Evolutionary conservation across 2,888 invertebrate genomes (phyloP).

Genomic region (Adineta ricciae): DNA sequence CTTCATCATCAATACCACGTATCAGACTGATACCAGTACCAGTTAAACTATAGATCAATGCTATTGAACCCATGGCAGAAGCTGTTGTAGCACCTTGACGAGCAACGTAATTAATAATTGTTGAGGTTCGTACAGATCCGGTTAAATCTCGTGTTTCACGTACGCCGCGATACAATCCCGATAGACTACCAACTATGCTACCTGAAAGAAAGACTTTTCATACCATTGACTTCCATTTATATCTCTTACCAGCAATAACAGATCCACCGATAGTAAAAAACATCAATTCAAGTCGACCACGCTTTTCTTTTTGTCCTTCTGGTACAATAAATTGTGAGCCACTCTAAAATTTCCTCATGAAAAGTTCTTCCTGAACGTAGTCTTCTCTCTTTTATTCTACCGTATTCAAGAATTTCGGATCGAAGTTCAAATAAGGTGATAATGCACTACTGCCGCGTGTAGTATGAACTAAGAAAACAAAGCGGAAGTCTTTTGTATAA

Average conservation of each 20-base stretch:
- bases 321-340: constrained; percentile 81
- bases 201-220: constrained; percentile 52
- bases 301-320: constrained; percentile 68
- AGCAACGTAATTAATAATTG: constrained; percentile 82
- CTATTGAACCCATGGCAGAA: constrained; percentile 75
- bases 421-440: constrained; percentile 34
- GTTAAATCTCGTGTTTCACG: constrained; percentile 73
- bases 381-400: constrained; percentile 20
- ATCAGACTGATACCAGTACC: constrained; percentile 27
- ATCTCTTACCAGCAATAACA: constrained; percentile 59
- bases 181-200: constrained; percentile 71
- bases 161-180: constrained; percentile 75
- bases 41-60: constrained; percentile 29
- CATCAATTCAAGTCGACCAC: constrained; percentile 85
- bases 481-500: too few species aligned
- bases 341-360: neutral
- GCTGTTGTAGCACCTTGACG: constrained; percentile 86
- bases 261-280: constrained; percentile 81
- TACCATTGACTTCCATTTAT: neutral
- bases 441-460: constrained; percentile 12
- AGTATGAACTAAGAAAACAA: neutral
- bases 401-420: constrained; percentile 26
- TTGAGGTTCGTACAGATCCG: constrained; percentile 79
- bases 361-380: neutral
- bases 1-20: constrained; percentile 31